phyloP scores from a whole-genome alignment of 1,140 invertebrate genomes.

The Panagrolaimus sp. region DNA sequence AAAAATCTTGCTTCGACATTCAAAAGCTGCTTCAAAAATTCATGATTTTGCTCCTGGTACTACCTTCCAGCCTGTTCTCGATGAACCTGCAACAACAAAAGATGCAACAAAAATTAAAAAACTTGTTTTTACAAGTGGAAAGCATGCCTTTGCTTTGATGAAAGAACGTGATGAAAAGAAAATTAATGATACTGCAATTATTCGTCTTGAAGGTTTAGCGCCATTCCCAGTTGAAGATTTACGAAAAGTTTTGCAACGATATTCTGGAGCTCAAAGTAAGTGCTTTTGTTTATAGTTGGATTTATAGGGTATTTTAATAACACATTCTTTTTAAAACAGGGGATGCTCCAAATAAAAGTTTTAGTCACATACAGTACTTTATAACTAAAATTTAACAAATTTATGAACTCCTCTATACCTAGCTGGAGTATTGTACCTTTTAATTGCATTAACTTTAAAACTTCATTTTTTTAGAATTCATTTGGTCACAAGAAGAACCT shows the following conservation, averaged over 20 bases:
- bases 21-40: conserved; percentile 70
- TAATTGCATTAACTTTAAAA: no score
- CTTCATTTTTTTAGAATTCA: conserved; percentile 66
- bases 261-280: conserved; percentile 72
- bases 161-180: conserved; percentile 69
- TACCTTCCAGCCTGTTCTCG: conserved; percentile 74
- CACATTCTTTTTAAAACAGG: no score
- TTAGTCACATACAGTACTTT: conserved; percentile 10
- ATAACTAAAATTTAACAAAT: no score
- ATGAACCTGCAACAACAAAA: conserved; percentile 62
- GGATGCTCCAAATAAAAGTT: no score
- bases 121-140: conserved; percentile 81
- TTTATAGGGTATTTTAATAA: no score
- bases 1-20: conserved; percentile 76
- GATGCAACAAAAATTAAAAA: conserved; percentile 68
- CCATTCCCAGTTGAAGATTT: conserved; percentile 81
- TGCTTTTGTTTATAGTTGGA: no score
- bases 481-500: conserved; percentile 98
- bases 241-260: conserved; percentile 71
- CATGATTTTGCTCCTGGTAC: conserved; percentile 74
- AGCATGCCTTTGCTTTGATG: conserved; percentile 82
- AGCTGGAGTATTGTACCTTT: no score
- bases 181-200: conserved; percentile 72
- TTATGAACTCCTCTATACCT: no score
- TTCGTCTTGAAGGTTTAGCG: conserved; percentile 79